Conservation (phyloP, 2,888 invertebrate genomes). For the Agrotis puta region DNA sequence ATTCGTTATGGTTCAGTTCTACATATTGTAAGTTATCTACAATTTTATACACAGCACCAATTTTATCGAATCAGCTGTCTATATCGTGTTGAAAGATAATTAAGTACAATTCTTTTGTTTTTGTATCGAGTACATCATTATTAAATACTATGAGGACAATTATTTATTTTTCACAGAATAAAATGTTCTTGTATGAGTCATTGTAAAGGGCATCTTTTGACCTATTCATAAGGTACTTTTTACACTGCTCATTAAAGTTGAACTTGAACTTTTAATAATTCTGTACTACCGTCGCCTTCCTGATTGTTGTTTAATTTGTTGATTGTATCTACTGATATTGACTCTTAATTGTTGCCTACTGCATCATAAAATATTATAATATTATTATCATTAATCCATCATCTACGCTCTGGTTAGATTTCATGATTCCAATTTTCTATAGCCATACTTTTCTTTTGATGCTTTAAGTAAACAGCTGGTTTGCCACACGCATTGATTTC, state of each 20-base stretch:
- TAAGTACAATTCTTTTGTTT: conserved; percentile 30
- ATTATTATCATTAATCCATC: conserved; percentile 9
- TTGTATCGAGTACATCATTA: conserved; percentile 35
- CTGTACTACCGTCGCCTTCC: conserved; percentile 38
- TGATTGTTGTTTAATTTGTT: conserved; percentile 19
- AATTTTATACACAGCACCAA: conserved; percentile 20
- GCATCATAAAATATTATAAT: conserved; percentile 2
- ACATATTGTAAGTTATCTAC: conserved; percentile 18
- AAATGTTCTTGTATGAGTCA: conserved; percentile 35
- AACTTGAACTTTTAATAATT: conserved; percentile 66
- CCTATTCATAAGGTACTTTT: conserved; percentile 51
- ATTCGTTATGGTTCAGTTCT: conserved; percentile 23
- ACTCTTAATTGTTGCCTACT: not conserved
- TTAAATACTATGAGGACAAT: conserved; percentile 27
- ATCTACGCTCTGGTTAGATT: not conserved
- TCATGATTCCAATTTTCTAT: not conserved
- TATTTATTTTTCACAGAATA: conserved; percentile 35
- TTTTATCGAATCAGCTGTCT: conserved; percentile 50
- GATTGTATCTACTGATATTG: conserved; percentile 9
- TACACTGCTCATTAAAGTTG: conserved; percentile 49
- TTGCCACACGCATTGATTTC: conserved; percentile 26
- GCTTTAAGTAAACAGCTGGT: not conserved
- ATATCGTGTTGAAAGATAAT: conserved; percentile 27
- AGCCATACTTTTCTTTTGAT: not conserved
- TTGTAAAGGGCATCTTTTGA: conserved; percentile 63